These are phyloP conservation scores for Melangyna quadrimaculata DNA, from an alignment of 2,888 invertebrate genomes.

Conservation along the genomic window DNA sequence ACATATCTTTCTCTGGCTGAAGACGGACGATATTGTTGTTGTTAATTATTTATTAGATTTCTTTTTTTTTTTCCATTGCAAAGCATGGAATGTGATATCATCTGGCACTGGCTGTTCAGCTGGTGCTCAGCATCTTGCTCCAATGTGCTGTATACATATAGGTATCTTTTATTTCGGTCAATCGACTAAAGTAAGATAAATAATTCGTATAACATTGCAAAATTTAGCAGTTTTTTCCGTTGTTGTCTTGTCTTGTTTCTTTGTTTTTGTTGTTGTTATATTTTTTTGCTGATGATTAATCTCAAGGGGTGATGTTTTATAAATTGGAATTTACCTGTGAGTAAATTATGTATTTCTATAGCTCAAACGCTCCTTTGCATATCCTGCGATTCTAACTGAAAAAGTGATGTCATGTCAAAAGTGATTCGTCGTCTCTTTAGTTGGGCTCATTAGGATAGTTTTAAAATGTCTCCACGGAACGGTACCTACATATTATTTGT, in stretches of 20 bases:
- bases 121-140: conserved; percentile 44
- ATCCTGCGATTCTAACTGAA: background rate
- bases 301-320: conserved; percentile 54
- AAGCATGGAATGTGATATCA: conserved; percentile 40
- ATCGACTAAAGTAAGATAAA: conserved; percentile 53
- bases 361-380: background rate
- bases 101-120: conserved; percentile 30
- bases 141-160: conserved; percentile 49
- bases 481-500: too few relatives aligned
- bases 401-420: conserved; percentile 32
- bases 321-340: conserved; percentile 57
- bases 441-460: conserved; percentile 8
- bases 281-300: conserved; percentile 55
- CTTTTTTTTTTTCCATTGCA: conserved; percentile 12
- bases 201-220: conserved; percentile 54
- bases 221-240: conserved; percentile 16
- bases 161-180: conserved; percentile 60
- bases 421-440: conserved; percentile 16
- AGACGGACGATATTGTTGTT: conserved; percentile 4
- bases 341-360: background rate
- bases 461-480: conserved; percentile 16
- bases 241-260: conserved; percentile 12
- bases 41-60: conserved; percentile 58
- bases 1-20: background rate
- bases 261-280: conserved; percentile 8